Evolutionary conservation across 2,888 invertebrate species (phyloP).

Genomic region (Drosophila eohydei): DNA sequence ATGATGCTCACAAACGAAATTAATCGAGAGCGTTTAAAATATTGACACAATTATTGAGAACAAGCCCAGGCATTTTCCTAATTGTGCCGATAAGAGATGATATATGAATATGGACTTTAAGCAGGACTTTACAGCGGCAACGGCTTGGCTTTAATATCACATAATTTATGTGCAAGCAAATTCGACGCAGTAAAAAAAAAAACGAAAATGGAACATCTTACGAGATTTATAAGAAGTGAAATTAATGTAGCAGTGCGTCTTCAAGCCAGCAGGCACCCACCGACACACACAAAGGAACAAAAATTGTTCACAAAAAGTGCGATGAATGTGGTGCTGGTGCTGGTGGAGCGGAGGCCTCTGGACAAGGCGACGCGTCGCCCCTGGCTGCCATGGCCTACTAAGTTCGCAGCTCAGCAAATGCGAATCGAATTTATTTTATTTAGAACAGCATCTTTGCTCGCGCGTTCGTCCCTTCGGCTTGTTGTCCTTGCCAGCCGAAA

Average conservation of each 20-base stretch:
- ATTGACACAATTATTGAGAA: conserved; percentile 76
- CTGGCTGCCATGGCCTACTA: background rate
- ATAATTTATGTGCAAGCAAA: conserved; percentile 59
- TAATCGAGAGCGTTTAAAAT: conserved; percentile 66
- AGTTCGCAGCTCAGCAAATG: conserved; percentile 59
- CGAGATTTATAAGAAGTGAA: conserved; percentile 82
- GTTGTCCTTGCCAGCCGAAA: conserved; percentile 53
- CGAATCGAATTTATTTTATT: conserved; percentile 79
- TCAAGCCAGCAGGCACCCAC: conserved; percentile 19
- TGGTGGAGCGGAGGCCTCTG: conserved; percentile 22
- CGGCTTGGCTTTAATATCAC: conserved; percentile 45
- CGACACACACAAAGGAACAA: conserved; percentile 8
- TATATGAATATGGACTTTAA: conserved; percentile 55
- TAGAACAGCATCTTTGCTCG: conserved; percentile 50
- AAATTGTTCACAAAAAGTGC: conserved; percentile 43
- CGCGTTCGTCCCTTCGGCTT: conserved; percentile 13
- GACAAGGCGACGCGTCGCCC: conserved; percentile 8
- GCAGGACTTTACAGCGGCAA: conserved; percentile 46
- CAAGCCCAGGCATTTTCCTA: conserved; percentile 27
- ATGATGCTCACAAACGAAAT: conserved; percentile 48
- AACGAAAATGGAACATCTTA: conserved; percentile 41
- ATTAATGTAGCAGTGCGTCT: conserved; percentile 77
- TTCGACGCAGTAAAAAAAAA: conserved; percentile 38
- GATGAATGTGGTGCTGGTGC: conserved; percentile 40
- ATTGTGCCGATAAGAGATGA: conserved; percentile 63